phyloP scores from a whole-genome alignment of 2,888 invertebrate species.

The Zonitis immaculata region DNA sequence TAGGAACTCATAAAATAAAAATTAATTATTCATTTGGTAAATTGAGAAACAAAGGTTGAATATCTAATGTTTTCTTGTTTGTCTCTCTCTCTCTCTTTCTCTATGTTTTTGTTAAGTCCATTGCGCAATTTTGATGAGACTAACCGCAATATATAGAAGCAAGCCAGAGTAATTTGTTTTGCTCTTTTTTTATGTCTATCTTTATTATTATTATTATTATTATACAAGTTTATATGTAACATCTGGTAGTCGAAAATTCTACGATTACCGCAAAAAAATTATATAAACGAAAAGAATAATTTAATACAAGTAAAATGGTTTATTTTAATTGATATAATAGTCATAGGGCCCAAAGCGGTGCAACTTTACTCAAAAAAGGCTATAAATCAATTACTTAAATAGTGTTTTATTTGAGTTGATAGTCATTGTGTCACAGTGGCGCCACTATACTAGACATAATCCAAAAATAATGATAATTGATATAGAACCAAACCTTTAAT shows the following conservation, averaged over 20 bases:
- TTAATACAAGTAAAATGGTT: too few relatives aligned
- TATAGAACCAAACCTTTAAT: too few relatives aligned
- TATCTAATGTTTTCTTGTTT: constrained; percentile 7
- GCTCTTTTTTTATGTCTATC: constrained; percentile 35
- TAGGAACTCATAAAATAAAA: constrained; percentile 5
- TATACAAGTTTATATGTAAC: too few relatives aligned
- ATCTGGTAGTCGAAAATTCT: constrained; percentile 21
- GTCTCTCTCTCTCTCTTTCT: background rate
- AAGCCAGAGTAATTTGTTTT: constrained; percentile 34
- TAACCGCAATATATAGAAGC: constrained; percentile 17
- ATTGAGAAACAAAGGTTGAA: constrained; percentile 27
- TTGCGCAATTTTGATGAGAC: constrained; percentile 34
- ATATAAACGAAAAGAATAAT: background rate
- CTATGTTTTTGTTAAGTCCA: background rate
- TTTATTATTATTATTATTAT: too few relatives aligned
- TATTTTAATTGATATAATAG: background rate
- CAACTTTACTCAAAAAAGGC: too few relatives aligned
- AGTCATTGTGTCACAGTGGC: too few relatives aligned
- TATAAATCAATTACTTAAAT: too few relatives aligned
- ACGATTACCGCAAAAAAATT: background rate
- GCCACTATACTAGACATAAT: too few relatives aligned
- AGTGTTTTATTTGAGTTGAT: too few relatives aligned
- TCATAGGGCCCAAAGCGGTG: too few relatives aligned
- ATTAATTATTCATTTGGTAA: constrained; percentile 25
- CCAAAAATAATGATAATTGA: too few relatives aligned